Evolutionary conservation across 2,888 invertebrate species (phyloP).

Genomic region (Folsomia candida): DNA sequence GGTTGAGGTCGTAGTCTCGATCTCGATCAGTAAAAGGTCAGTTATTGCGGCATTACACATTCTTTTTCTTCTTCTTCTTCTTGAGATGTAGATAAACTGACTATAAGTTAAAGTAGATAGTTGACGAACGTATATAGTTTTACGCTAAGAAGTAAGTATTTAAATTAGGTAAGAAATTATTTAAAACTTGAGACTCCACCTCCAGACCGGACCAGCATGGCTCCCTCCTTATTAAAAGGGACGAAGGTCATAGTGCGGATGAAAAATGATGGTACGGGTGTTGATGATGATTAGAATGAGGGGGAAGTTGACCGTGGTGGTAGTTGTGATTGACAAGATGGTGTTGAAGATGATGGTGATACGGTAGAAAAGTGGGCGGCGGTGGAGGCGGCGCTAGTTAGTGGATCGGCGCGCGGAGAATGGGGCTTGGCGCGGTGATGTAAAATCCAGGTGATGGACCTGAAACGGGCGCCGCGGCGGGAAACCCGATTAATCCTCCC

Average conservation of each 20-base stretch:
- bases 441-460: conserved; percentile 51
- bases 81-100: not conserved
- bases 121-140: not conserved
- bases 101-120: not conserved
- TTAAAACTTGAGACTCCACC: too few species aligned
- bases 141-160: too few species aligned
- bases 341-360: not conserved
- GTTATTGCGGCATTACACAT: conserved; percentile 3
- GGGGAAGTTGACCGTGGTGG: not conserved
- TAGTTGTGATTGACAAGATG: not conserved
- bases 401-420: conserved; percentile 51
- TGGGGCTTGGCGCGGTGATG: conserved; percentile 51
- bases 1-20: too few species aligned
- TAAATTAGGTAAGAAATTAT: too few species aligned
- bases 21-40: too few species aligned
- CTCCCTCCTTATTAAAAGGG: too few species aligned
- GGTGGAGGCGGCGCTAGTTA: conserved; percentile 33
- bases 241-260: not conserved
- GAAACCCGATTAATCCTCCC: conserved; percentile 50
- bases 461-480: conserved; percentile 45
- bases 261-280: not conserved
- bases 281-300: not conserved
- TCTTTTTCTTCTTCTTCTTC: not conserved
- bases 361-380: conserved; percentile 10
- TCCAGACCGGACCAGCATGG: too few species aligned